Evolutionary conservation across 2,797 vertebrate species (phyloP).

Genomic region (Leptoclinus maculatus): DNA sequence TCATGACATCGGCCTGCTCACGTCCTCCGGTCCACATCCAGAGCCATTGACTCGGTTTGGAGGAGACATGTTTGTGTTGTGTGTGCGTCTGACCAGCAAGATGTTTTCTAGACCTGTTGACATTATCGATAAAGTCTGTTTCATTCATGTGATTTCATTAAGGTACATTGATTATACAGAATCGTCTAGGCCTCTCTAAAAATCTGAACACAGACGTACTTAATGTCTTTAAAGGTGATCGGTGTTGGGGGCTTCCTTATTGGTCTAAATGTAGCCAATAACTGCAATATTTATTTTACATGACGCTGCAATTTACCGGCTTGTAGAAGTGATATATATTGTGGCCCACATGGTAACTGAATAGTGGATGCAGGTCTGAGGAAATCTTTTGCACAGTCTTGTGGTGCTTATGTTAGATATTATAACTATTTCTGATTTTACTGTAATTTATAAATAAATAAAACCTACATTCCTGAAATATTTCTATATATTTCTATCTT

Average conservation of each 20-base stretch:
- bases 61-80: conserved; percentile 43
- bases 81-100: conserved; percentile 20
- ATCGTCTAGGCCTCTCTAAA: not conserved
- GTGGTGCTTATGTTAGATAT: not conserved
- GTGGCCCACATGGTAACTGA: not conserved
- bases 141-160: not conserved
- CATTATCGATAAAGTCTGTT: conserved; percentile 3
- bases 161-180: conserved; percentile 5
- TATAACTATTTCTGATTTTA: not conserved
- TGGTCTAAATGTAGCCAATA: not conserved
- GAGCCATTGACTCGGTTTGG: conserved; percentile 56
- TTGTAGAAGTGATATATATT: not conserved
- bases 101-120: conserved; percentile 17
- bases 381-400: not conserved
- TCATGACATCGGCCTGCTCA: conserved; percentile 68
- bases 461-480: conserved; percentile 1
- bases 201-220: not conserved
- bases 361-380: not conserved
- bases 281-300: not conserved
- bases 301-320: not conserved
- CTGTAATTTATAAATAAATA: not conserved
- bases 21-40: conserved; percentile 64
- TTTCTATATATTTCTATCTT: not conserved
- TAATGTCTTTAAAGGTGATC: not conserved
- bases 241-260: not conserved